These are phyloP conservation scores for Bufo bufo DNA, from an alignment of 2,113 vertebrate species.

Conservation along the genomic window DNA sequence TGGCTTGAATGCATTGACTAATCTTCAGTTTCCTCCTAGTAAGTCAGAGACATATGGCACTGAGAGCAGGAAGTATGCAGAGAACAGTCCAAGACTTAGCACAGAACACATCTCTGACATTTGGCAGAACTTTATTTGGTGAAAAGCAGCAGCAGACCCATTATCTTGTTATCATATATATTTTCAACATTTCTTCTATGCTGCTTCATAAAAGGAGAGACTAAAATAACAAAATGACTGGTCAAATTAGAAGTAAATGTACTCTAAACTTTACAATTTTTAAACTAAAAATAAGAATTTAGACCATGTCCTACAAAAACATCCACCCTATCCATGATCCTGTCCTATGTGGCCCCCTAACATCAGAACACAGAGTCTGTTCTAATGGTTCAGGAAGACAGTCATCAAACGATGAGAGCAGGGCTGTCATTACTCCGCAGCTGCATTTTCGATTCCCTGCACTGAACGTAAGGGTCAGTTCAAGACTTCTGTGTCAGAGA, in stretches of 20 bases:
- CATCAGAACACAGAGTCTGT: no score
- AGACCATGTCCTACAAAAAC: not conserved
- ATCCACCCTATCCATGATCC: no score
- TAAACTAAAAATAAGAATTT: not conserved
- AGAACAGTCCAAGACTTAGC: constrained; percentile 27
- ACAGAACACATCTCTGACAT: constrained; percentile 1
- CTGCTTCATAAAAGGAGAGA: not conserved
- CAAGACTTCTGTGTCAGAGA: no score
- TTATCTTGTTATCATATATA: constrained; percentile 7
- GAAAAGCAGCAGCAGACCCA: constrained; percentile 5
- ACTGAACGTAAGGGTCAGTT: no score
- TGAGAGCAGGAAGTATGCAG: constrained; percentile 35
- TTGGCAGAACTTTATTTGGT: constrained; percentile 26
- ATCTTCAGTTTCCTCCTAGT: constrained; percentile 45
- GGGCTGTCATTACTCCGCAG: no score
- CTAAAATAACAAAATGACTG: not conserved
- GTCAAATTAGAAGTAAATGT: not conserved
- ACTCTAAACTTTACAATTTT: not conserved
- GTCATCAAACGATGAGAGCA: no score
- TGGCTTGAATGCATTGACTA: constrained; percentile 39
- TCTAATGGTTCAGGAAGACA: not conserved
- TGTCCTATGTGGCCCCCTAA: no score
- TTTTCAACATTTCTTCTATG: not conserved
- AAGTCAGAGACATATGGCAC: constrained; percentile 38
- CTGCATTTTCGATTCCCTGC: no score